These are phyloP conservation scores for Bombus turneri DNA, from an alignment of 1,140 invertebrate genomes.

Conservation along the genomic window DNA sequence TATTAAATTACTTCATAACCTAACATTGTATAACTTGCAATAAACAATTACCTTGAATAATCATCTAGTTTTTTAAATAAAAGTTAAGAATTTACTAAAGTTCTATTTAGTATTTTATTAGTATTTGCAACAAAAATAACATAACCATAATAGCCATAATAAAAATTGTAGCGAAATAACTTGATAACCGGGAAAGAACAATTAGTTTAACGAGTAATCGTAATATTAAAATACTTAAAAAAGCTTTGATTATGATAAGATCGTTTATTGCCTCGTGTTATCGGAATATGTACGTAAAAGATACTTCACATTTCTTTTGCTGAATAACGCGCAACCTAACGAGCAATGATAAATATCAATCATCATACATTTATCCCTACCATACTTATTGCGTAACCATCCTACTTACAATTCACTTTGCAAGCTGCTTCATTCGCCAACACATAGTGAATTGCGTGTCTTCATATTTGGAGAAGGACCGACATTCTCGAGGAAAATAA, in stretches of 20 bases:
- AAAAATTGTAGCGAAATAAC: background rate
- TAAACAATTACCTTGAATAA: background rate
- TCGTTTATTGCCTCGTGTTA: background rate
- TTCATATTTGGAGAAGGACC: background rate
- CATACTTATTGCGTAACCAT: conserved; percentile 17
- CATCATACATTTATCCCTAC: conserved; percentile 44
- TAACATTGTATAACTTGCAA: background rate
- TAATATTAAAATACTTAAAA: background rate
- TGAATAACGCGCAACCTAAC: background rate
- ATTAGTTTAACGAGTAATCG: background rate
- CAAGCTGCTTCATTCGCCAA: conserved; percentile 13
- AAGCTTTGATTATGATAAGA: conserved; percentile 23
- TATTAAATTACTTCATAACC: background rate
- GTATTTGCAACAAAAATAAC: background rate
- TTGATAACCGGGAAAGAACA: too few species aligned
- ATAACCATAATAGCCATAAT: too few species aligned
- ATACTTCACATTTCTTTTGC: background rate
- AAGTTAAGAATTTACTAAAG: background rate
- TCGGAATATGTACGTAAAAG: background rate
- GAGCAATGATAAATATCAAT: conserved; percentile 50
- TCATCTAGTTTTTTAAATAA: background rate
- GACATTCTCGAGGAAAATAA: conserved; percentile 18
- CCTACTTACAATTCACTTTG: conserved; percentile 33
- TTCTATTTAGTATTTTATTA: background rate
- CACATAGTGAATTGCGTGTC: background rate